Base-by-base conservation (phyloP, 2,113 vertebrate genomes). In the Porphyrio hochstetteri region DNA sequence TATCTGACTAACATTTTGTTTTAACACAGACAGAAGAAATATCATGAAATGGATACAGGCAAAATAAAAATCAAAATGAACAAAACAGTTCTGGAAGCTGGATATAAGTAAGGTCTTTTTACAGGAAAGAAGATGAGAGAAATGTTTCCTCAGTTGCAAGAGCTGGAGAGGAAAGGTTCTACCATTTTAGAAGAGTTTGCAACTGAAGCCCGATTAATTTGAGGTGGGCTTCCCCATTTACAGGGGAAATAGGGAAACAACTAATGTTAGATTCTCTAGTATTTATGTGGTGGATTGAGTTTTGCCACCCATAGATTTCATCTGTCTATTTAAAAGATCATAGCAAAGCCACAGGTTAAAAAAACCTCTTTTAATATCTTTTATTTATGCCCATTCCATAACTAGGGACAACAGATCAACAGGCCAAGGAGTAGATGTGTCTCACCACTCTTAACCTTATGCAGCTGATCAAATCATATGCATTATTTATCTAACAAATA, bases 11-110 rank as follows among this genome's bases (percentile, higher is more conserved):
- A n/a, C 5, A 5, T 33, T 52, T 52, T 48, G 8, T 29, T 81
- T 55, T 56, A 56, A 57, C 23, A 2, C 1, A 21, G 12, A 36
- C 35, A 23, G 13, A 29, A 15, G 11, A 53, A 70, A 23, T 27
- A 56, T 23, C 7, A 55, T 61, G 29, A 78, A 25, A 3, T 29
- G 7, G 16, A 40, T 11, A 20, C 5, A 44, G 17, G 16, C 14
- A 79, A 79, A 77, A 68, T 20, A 64, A 60, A 85, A 53, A 42
- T 10, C 27, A 20, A 42, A 38, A 52, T 25, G 9, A 79, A 16
- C 7, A 31, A 75, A 80, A 13, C 8, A 19, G 52, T 7, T 84
- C 4, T 10, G 42, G 19, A 35, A 9, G 0, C 1, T 36, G 0
- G 7, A 3, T n/a, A 0, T 3, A 53, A 36, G 10, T 8, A 38